These are phyloP conservation scores for Lydus trimaculatus DNA, from an alignment of 2,888 invertebrate species.

Conservation along the genomic window DNA sequence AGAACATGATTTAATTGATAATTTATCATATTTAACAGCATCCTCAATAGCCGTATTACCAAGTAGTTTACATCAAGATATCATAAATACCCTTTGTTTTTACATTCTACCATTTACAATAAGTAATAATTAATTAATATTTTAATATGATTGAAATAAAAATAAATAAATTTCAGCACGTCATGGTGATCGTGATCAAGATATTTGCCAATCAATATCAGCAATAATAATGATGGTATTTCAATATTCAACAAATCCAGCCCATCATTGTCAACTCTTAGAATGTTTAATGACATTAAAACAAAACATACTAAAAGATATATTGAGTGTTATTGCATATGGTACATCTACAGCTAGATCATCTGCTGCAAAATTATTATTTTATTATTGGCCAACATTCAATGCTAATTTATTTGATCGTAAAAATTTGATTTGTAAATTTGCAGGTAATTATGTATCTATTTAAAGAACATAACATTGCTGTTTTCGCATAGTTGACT, in stretches of 20 bases:
- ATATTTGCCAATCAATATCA: conserved; percentile 85
- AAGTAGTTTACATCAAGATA: conserved; percentile 88
- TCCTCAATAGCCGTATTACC: conserved; percentile 95
- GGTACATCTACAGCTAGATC: conserved; percentile 92
- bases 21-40: conserved; percentile 92
- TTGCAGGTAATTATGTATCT: conserved; percentile 77
- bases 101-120: conserved; percentile 96
- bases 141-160: not conserved
- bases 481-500: no score
- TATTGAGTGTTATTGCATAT: conserved; percentile 95
- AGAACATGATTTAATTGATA: conserved; percentile 95
- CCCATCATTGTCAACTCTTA: conserved; percentile 94
- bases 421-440: conserved; percentile 85
- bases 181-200: conserved; percentile 75
- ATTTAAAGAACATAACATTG: no score
- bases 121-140: conserved; percentile 65
- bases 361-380: conserved; percentile 96
- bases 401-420: conserved; percentile 93
- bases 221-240: conserved; percentile 98
- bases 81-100: conserved; percentile 93
- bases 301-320: conserved; percentile 88
- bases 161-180: conserved; percentile 56
- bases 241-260: conserved; percentile 93
- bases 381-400: conserved; percentile 99
- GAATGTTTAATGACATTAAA: conserved; percentile 97